A percentile compares a stretch with the other conserved stretches of the same genome.
phyloP scores from a whole-genome alignment of 2,888 invertebrate species.

The Leptopilina myrica region DNA sequence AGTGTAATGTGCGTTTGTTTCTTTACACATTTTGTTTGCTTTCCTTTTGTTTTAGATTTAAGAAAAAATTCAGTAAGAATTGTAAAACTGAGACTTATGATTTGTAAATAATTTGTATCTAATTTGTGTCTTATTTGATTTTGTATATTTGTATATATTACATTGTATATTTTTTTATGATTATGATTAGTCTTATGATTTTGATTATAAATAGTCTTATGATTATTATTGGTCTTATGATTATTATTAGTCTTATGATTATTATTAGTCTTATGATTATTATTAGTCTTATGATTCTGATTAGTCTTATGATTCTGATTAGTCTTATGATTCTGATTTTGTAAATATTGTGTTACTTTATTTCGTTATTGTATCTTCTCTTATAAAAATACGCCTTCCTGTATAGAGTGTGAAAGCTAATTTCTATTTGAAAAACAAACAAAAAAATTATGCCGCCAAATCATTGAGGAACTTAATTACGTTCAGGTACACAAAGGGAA shows the following conservation, averaged over 20 bases:
- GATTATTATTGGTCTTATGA: neutral
- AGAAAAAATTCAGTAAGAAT: constrained; percentile 22
- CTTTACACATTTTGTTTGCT: constrained; percentile 59
- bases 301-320: neutral
- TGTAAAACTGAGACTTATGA: neutral
- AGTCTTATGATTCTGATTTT: neutral
- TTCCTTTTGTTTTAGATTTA: constrained; percentile 68
- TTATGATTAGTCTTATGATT: neutral
- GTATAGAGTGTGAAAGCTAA: neutral
- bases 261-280: neutral
- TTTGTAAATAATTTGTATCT: constrained; percentile 3
- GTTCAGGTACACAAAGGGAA: constrained; percentile 75
- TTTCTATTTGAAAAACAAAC: neutral
- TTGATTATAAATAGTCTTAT: neutral
- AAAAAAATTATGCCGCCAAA: neutral
- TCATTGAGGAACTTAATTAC: constrained; percentile 59
- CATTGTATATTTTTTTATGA: neutral
- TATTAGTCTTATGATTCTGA: neutral
- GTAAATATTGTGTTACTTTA: constrained; percentile 14
- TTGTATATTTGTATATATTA: neutral
- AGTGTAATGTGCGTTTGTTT: constrained; percentile 51
- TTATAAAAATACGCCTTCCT: too few relatives aligned
- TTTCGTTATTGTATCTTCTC: neutral
- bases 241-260: neutral
- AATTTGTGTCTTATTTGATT: too few relatives aligned